Conservation (phyloP, 2,888 invertebrate species). For the Drosophila mulleri region DNA sequence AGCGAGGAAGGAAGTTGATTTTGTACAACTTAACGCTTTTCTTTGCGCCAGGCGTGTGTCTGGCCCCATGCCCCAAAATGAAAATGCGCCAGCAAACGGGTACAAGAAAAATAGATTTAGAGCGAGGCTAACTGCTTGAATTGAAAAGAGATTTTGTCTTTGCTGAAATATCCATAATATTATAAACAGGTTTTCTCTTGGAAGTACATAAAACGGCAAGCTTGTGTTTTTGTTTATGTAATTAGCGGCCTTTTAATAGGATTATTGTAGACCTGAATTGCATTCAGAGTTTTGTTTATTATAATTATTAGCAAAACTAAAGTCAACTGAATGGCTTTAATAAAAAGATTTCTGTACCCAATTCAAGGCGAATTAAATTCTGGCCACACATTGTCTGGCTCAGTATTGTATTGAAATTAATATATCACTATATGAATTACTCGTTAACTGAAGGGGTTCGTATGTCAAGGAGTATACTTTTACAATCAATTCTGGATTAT, state of each 20-base stretch:
- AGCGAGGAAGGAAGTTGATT: slow-evolving; percentile 73
- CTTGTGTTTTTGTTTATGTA: slow-evolving; percentile 6
- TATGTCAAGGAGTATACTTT: background rate
- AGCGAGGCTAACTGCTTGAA: slow-evolving; percentile 39
- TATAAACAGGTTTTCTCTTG: slow-evolving; percentile 17
- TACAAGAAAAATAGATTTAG: slow-evolving; percentile 30
- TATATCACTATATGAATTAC: background rate
- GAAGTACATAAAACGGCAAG: slow-evolving; percentile 11
- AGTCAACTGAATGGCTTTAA: background rate
- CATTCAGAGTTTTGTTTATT: background rate
- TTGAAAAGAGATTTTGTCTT: slow-evolving; percentile 39
- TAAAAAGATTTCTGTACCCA: background rate
- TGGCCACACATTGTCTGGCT: background rate
- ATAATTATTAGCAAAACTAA: background rate
- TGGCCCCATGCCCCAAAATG: slow-evolving; percentile 39
- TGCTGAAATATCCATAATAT: slow-evolving; percentile 13
- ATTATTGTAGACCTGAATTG: background rate
- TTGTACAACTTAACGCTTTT: slow-evolving; percentile 77
- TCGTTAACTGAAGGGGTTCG: background rate
- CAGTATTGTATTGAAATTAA: no score
- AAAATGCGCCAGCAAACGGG: slow-evolving; percentile 31
- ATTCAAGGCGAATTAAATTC: background rate
- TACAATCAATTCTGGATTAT: no score
- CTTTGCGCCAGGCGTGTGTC: slow-evolving; percentile 45
- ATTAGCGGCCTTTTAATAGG: slow-evolving; percentile 1